These are phyloP conservation scores for Martes flavigula DNA, from an alignment of 2,797 vertebrate genomes.

Conservation along the genomic window DNA sequence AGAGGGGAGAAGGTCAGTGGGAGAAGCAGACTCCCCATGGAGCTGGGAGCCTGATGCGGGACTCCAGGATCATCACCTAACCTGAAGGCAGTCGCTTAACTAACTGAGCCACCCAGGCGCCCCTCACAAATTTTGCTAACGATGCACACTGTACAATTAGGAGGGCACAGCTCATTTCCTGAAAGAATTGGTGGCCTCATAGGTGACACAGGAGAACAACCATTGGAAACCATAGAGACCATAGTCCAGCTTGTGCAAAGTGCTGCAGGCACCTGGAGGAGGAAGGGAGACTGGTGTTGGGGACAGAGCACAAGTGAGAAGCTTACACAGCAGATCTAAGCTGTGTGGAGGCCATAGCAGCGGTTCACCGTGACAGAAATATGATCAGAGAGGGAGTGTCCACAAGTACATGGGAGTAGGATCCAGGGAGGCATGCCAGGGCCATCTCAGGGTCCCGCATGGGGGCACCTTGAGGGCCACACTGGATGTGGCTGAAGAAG, in stretches of 20 bases:
- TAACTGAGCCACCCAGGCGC: too few species aligned
- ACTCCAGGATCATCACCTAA: too few species aligned
- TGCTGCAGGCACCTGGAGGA: too few species aligned
- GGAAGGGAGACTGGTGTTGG: not conserved
- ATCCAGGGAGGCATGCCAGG: too few species aligned
- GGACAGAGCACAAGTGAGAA: not conserved
- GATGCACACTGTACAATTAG: accelerated
- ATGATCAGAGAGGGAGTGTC: accelerated
- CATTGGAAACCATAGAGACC: not conserved
- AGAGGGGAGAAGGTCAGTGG: too few species aligned
- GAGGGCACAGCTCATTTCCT: not conserved
- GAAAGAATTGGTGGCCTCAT: not conserved
- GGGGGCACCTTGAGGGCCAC: not conserved
- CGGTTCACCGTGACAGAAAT: accelerated
- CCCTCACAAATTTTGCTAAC: not conserved
- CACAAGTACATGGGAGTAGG: accelerated
- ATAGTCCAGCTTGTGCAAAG: too few species aligned
- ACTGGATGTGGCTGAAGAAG: not conserved
- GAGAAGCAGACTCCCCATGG: too few species aligned
- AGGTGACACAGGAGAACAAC: not conserved
- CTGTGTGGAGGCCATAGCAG: not conserved
- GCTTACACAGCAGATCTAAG: accelerated
- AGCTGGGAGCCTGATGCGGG: too few species aligned
- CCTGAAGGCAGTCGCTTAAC: too few species aligned
- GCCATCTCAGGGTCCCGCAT: accelerated